These are phyloP conservation scores for Spondyliosoma cantharus DNA, from an alignment of 2,797 vertebrate species.

Conservation along the genomic window DNA sequence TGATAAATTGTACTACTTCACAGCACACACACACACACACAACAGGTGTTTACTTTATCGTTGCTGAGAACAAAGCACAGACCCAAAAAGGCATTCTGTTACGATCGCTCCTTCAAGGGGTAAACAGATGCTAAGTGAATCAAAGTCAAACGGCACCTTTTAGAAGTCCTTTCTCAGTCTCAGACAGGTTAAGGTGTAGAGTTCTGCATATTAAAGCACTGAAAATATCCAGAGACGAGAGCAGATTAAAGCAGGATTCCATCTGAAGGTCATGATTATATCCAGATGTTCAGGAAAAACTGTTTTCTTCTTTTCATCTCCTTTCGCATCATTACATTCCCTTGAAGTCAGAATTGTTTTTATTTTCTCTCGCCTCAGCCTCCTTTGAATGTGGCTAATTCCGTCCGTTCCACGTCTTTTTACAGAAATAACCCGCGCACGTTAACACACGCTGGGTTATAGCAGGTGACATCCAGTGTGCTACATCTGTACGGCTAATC, in stretches of 20 bases:
- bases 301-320: background rate
- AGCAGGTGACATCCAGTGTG: conserved; percentile 11
- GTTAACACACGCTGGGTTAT: background rate
- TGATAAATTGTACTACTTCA: too few relatives aligned
- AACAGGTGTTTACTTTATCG: conserved; percentile 51
- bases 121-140: conserved; percentile 35
- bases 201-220: conserved; percentile 6
- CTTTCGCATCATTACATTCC: conserved; percentile 5
- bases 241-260: conserved; percentile 30
- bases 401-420: conserved; percentile 8
- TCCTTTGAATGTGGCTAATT: conserved; percentile 24
- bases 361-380: background rate
- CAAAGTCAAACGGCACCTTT: conserved; percentile 33
- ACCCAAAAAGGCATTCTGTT: conserved; percentile 10
- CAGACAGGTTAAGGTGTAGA: conserved; percentile 14
- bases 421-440: conserved; percentile 2
- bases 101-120: conserved; percentile 22
- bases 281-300: conserved; percentile 7
- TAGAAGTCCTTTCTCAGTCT: background rate
- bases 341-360: background rate
- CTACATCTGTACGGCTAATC: conserved; percentile 47
- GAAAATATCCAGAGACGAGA: conserved; percentile 34
- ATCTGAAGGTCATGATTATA: conserved; percentile 14
- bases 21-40: conserved; percentile 1
- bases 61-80: conserved; percentile 26